Evolutionary conservation across 2,888 invertebrate genomes (phyloP).

Genomic region (Drosophila gaucha): DNA sequence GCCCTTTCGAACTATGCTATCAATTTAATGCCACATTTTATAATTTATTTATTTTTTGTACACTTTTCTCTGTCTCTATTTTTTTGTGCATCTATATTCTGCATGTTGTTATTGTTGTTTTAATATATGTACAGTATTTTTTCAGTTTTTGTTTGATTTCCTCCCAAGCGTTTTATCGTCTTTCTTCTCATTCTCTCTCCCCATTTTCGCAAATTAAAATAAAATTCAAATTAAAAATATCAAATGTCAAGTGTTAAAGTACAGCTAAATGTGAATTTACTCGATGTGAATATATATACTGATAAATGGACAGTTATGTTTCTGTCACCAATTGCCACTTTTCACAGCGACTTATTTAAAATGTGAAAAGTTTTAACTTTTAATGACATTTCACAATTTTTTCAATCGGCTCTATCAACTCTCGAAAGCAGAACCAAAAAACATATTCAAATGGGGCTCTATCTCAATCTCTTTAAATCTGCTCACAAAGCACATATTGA

Average conservation of each 20-base stretch:
- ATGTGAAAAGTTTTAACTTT: neutral
- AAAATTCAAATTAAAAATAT: conserved; percentile 41
- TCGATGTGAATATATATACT: neutral
- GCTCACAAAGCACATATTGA: no score
- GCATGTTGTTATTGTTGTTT: conserved; percentile 58
- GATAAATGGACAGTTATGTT: neutral
- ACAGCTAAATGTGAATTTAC: neutral
- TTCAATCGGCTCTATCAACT: neutral
- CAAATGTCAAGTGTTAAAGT: conserved; percentile 19
- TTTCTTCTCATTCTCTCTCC: neutral
- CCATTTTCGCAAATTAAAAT: conserved; percentile 10
- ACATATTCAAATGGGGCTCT: no score
- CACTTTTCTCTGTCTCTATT: neutral
- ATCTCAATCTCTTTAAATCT: no score
- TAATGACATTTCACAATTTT: conserved; percentile 1
- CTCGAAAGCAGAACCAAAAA: neutral
- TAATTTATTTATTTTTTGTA: conserved; percentile 32
- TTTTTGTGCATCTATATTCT: conserved; percentile 36
- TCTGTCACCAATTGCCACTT: neutral
- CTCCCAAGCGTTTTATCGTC: no score
- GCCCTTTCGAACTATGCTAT: conserved; percentile 38
- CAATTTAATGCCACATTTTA: conserved; percentile 52
- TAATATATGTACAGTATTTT: conserved; percentile 38
- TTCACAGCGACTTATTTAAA: conserved; percentile 1
- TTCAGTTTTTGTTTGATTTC: neutral